phyloP scores from a whole-genome alignment of 2,888 invertebrate genomes.

The Ennomos erosarius region DNA sequence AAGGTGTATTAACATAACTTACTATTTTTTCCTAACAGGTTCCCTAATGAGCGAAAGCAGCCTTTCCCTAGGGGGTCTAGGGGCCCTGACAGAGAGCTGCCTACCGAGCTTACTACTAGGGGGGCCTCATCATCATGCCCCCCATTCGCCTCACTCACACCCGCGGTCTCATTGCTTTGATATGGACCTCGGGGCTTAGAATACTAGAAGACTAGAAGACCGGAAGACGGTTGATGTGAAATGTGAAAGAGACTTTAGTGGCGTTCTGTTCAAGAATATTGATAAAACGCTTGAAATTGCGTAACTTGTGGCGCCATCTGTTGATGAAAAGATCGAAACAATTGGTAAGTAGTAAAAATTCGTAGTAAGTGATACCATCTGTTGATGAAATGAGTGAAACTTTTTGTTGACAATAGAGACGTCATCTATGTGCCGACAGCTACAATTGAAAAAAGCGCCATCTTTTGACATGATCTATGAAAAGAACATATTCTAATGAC shows the following conservation, averaged over 20 bases:
- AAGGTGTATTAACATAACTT: too few relatives aligned
- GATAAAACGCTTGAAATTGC: too few relatives aligned
- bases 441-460: too few relatives aligned
- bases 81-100: slow-evolving; percentile 56
- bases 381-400: not conserved
- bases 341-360: not conserved
- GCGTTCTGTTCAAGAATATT: not conserved
- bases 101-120: slow-evolving; percentile 67
- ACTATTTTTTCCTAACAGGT: slow-evolving; percentile 43
- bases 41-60: slow-evolving; percentile 53
- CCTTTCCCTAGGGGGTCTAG: slow-evolving; percentile 56
- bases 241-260: not conserved
- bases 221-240: not conserved
- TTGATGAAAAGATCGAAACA: not conserved
- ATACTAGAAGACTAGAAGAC: not conserved
- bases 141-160: slow-evolving; percentile 75
- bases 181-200: slow-evolving; percentile 73
- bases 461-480: too few relatives aligned
- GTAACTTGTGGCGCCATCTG: slow-evolving; percentile 2
- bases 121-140: slow-evolving; percentile 71
- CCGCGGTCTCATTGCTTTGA: slow-evolving; percentile 73
- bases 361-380: slow-evolving; percentile 14
- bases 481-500: too few relatives aligned
- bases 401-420: not conserved
- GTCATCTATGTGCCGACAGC: not conserved